phyloP scores from a whole-genome alignment of 2,113 vertebrate genomes.

The Isichthys henryi region DNA sequence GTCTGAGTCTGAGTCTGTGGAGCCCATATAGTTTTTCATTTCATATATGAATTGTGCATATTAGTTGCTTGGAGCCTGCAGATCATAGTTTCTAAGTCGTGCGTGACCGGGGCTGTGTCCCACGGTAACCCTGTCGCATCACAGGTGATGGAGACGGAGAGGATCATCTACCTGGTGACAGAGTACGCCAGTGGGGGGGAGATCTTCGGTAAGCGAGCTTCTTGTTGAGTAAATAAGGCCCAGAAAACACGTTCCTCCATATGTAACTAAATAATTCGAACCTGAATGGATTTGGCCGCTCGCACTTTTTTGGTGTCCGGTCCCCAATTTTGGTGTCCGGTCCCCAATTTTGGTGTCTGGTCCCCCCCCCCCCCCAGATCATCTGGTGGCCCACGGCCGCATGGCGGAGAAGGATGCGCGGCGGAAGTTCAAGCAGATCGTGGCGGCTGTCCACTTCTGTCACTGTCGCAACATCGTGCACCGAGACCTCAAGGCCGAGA shows the following conservation, averaged over 20 bases:
- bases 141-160: constrained; percentile 97
- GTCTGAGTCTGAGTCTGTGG: too few relatives aligned
- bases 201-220: constrained; percentile 84
- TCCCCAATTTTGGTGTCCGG: not conserved
- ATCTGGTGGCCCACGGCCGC: constrained; percentile 90
- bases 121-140: not conserved
- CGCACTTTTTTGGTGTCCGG: not conserved
- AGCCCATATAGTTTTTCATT: not conserved
- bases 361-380: constrained; percentile 62
- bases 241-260: not conserved
- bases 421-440: constrained; percentile 95
- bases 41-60: not conserved
- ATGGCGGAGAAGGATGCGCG: constrained; percentile 98
- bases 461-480: constrained; percentile 96
- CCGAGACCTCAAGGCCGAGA: constrained; percentile 95
- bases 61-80: not conserved
- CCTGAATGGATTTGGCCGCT: not conserved
- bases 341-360: too few relatives aligned
- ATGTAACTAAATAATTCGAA: not conserved
- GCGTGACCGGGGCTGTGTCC: constrained; percentile 5
- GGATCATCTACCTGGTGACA: constrained; percentile 98
- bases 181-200: constrained; percentile 98
- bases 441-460: constrained; percentile 93
- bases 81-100: constrained; percentile 16
- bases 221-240: not conserved